phyloP scores from a whole-genome alignment of 2,888 invertebrate genomes.

The Cynaeus angustus region DNA sequence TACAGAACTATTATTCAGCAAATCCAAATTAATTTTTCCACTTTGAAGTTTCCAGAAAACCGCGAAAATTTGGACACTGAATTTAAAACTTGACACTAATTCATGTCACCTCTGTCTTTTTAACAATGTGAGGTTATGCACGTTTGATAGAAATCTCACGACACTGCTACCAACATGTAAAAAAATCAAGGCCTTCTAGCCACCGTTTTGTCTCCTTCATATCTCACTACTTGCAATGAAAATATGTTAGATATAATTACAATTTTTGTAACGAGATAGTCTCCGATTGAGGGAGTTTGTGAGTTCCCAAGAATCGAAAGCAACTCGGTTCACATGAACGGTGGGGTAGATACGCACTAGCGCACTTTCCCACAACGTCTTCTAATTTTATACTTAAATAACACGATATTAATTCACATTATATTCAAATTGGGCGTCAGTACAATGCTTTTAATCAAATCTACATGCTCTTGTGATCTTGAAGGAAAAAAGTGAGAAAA shows the following conservation, averaged over 20 bases:
- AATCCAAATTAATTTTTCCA: no score
- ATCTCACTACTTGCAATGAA: no score
- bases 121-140: no score
- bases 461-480: slow-evolving; percentile 49
- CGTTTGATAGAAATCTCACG: no score
- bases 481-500: slow-evolving; percentile 15
- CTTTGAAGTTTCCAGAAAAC: no score
- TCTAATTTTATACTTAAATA: slow-evolving; percentile 55
- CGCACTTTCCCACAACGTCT: slow-evolving; percentile 57
- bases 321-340: slow-evolving; percentile 61
- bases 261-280: slow-evolving; percentile 35
- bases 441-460: slow-evolving; percentile 45
- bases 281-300: slow-evolving; percentile 46
- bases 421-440: slow-evolving; percentile 54
- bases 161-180: no score
- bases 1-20: no score
- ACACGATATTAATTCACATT: slow-evolving; percentile 57
- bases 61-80: no score
- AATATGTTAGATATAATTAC: slow-evolving; percentile 16
- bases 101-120: no score
- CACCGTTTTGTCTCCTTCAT: no score
- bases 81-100: no score
- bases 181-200: no score
- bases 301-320: slow-evolving; percentile 54
- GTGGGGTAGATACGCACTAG: slow-evolving; percentile 56